These are phyloP conservation scores for Enhydra lutris DNA, from an alignment of 2,113 vertebrate genomes.

Conservation along the genomic window DNA sequence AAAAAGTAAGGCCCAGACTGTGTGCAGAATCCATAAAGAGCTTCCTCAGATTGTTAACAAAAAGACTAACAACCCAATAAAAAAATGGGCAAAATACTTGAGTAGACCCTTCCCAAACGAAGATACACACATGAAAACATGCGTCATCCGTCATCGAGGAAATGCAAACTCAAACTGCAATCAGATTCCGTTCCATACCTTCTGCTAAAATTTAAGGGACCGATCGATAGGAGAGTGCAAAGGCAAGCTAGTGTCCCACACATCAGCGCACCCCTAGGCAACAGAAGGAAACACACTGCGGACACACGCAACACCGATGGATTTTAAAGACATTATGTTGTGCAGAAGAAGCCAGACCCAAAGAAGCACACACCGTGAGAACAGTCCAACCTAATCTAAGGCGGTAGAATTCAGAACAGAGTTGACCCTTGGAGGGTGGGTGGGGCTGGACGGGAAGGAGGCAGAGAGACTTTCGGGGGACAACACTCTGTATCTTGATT, in stretches of 20 bases:
- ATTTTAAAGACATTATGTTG: background rate
- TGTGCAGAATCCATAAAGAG: background rate
- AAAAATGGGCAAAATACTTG: background rate
- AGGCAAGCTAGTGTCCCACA: background rate
- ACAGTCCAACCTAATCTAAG: background rate
- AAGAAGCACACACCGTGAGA: background rate
- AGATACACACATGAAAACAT: background rate
- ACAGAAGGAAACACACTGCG: background rate
- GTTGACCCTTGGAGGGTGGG: accelerated
- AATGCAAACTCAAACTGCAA: background rate
- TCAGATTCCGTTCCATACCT: background rate
- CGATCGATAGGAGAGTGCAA: background rate
- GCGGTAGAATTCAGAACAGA: background rate
- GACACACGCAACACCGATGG: accelerated
- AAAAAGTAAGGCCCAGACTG: background rate
- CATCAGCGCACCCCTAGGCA: background rate
- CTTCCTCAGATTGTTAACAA: background rate
- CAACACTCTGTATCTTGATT: background rate
- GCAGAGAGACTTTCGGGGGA: background rate
- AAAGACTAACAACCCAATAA: background rate
- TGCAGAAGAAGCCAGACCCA: background rate
- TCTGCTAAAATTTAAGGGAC: background rate
- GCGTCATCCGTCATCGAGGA: background rate
- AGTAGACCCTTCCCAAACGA: background rate
- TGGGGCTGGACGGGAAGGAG: background rate